These are phyloP conservation scores for Apamea anceps DNA, from an alignment of 2,888 invertebrate genomes.

Conservation along the genomic window DNA sequence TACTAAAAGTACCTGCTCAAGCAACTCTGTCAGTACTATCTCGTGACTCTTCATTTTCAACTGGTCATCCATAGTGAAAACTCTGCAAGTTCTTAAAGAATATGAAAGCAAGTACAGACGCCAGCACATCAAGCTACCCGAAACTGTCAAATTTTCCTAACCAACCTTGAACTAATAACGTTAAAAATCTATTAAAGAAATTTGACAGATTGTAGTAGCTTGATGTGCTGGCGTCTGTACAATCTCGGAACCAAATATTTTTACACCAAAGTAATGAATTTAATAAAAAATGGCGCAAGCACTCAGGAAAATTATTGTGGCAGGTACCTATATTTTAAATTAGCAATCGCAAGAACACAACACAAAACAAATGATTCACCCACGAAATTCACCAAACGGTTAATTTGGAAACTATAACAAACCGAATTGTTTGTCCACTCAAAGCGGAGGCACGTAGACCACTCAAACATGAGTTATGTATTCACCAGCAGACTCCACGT, in stretches of 20 bases:
- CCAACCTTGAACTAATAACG: no score
- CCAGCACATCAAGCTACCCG: no score
- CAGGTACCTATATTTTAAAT: neutral
- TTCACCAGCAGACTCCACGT: slow-evolving; percentile 54
- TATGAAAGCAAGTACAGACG: neutral
- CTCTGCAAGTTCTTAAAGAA: neutral
- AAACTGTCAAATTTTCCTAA: no score
- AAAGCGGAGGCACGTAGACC: slow-evolving; percentile 34
- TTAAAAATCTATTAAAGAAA: no score
- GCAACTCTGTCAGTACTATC: slow-evolving; percentile 17
- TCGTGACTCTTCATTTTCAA: slow-evolving; percentile 9
- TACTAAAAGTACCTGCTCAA: neutral
- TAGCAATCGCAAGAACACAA: neutral
- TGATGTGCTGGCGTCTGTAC: no score
- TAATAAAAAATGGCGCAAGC: neutral
- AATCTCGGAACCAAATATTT: neutral
- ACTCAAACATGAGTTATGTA: slow-evolving; percentile 52
- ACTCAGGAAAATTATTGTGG: no score
- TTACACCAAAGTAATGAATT: neutral
- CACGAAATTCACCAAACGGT: slow-evolving; percentile 9
- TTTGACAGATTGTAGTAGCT: no score
- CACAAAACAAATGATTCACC: neutral
- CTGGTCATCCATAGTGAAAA: neutral
- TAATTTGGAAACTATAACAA: slow-evolving; percentile 33
- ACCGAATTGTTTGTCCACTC: slow-evolving; percentile 29